Evolutionary conservation across 2,113 vertebrate species (phyloP).

Genomic region (Poecile atricapillus): DNA sequence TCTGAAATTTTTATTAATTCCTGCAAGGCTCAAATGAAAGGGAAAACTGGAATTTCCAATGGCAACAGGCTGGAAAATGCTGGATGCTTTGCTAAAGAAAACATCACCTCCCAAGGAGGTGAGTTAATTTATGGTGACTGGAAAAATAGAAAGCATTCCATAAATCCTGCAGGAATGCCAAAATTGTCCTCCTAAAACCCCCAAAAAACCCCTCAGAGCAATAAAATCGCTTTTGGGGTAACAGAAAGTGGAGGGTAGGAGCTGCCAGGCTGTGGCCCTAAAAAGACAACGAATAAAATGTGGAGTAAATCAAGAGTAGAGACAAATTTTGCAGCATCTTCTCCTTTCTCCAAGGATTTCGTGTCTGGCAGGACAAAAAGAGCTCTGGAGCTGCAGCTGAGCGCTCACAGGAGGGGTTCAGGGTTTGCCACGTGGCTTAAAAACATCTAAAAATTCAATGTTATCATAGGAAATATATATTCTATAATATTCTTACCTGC

Average conservation of each 20-base stretch:
- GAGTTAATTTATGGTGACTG: background rate
- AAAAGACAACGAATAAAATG: background rate
- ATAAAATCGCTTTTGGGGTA: background rate
- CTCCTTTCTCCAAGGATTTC: background rate
- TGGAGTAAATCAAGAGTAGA: background rate
- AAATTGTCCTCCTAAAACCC: background rate
- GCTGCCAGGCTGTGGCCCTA: background rate
- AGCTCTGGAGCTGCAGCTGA: background rate
- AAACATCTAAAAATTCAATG: background rate
- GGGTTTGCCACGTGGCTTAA: background rate
- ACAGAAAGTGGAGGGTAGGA: background rate
- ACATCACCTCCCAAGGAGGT: background rate
- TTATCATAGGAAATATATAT: background rate
- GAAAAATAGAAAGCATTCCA: background rate
- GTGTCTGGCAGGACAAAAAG: background rate
- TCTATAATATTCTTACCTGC: background rate
- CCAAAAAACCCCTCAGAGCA: background rate
- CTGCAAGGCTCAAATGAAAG: background rate
- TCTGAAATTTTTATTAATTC: background rate
- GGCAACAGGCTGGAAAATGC: background rate
- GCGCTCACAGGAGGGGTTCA: background rate
- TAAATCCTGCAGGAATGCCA: background rate
- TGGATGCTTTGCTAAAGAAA: accelerated
- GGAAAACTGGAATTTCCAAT: background rate
- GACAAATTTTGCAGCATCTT: background rate